Evolutionary conservation across 2,113 vertebrate genomes (phyloP).

Genomic region (Eclectus roratus): DNA sequence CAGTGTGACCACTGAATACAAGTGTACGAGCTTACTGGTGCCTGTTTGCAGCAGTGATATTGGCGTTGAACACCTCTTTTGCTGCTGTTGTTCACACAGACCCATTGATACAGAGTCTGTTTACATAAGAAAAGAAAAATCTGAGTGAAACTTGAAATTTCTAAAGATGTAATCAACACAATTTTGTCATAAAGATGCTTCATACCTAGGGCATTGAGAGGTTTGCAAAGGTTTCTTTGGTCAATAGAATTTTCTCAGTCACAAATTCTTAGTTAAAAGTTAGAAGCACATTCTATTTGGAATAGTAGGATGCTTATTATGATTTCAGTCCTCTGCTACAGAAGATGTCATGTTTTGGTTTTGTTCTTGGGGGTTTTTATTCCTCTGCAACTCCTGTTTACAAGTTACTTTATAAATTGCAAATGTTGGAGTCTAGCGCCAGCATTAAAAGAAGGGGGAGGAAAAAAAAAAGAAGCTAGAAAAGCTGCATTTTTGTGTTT

Average conservation of each 20-base stretch:
- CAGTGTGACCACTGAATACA: not conserved
- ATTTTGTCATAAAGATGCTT: fast-evolving
- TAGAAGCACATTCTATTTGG: not conserved
- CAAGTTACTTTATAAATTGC: not conserved
- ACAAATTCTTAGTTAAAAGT: not conserved
- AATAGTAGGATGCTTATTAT: not conserved
- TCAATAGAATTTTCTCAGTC: not conserved
- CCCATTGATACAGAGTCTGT: not conserved
- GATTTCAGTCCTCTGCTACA: not conserved
- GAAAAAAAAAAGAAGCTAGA: not conserved
- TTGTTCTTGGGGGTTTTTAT: not conserved
- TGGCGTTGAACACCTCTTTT: not conserved
- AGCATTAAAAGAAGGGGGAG: not conserved
- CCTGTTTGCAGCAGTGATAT: not conserved
- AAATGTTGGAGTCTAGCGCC: not conserved
- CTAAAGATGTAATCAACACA: not conserved
- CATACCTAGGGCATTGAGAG: not conserved
- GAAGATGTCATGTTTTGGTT: not conserved
- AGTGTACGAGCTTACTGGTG: not conserved
- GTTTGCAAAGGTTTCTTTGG: not conserved
- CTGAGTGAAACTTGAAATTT: not conserved
- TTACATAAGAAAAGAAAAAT: not conserved
- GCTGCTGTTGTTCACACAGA: not conserved
- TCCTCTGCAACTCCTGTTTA: not conserved
- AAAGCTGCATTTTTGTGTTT: not conserved